These are phyloP conservation scores for Psittacula cyanocephala DNA, from an alignment of 2,113 vertebrate species.

Conservation along the genomic window DNA sequence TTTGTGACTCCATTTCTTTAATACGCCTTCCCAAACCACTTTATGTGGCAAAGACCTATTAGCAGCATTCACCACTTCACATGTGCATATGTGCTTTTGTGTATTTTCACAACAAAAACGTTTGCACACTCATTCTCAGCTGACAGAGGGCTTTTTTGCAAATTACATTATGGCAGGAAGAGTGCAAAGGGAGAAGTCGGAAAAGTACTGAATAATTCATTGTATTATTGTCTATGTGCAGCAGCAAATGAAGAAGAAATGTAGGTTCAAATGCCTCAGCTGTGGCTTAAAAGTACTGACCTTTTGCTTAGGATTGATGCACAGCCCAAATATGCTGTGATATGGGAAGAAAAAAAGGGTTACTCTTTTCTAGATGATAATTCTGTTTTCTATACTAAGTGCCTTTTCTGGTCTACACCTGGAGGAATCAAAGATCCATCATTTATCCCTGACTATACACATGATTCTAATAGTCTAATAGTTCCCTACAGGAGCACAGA, in stretches of 20 bases:
- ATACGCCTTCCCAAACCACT: background rate
- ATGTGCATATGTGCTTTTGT: background rate
- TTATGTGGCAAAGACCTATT: background rate
- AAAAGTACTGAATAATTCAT: background rate
- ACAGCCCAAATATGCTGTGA: background rate
- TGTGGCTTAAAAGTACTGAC: background rate
- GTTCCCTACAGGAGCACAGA: background rate
- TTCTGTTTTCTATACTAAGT: background rate
- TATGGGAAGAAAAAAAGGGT: background rate
- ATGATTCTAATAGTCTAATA: background rate
- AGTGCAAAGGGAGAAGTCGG: background rate
- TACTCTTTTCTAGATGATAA: background rate
- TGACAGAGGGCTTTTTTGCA: background rate
- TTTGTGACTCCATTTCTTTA: conserved; percentile 25
- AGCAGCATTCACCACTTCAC: background rate
- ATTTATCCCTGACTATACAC: background rate
- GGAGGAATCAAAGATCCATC: background rate
- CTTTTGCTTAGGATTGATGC: background rate
- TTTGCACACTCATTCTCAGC: background rate
- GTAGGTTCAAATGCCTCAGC: background rate
- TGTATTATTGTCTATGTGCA: background rate
- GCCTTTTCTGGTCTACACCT: background rate
- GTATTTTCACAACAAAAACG: background rate
- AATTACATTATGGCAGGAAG: background rate
- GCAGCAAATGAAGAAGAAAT: background rate